Conservation (phyloP, 2,797 vertebrate species). For the Sebastiscus tertius region DNA sequence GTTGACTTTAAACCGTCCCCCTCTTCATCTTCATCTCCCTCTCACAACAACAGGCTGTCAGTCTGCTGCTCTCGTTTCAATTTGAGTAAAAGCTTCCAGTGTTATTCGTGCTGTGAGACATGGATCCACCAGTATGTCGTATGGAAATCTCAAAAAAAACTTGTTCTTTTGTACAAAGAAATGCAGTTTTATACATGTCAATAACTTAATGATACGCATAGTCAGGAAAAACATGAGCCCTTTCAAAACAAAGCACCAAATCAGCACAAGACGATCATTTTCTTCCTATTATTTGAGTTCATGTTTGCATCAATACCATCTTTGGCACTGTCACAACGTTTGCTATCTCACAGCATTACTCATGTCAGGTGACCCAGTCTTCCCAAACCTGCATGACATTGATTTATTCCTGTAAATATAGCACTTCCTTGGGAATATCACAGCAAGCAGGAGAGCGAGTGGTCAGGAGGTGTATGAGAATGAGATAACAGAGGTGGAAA, state of each 20-base stretch:
- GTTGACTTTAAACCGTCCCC: conserved; percentile 8
- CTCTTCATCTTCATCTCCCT: conserved; percentile 15
- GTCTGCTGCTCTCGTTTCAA: conserved; percentile 22
- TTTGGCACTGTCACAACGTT: background rate
- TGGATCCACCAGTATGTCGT: background rate
- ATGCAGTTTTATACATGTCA: background rate
- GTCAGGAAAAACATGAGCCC: background rate
- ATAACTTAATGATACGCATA: background rate
- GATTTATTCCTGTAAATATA: conserved; percentile 71
- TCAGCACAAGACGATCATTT: background rate
- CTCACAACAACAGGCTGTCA: conserved; percentile 13
- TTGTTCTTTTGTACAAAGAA: background rate
- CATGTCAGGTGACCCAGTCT: conserved; percentile 49
- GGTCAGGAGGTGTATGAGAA: conserved; percentile 51
- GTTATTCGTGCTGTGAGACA: background rate
- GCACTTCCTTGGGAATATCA: conserved; percentile 73
- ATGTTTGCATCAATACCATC: background rate
- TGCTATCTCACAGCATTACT: conserved; percentile 26
- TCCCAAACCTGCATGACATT: conserved; percentile 47
- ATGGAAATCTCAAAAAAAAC: background rate
- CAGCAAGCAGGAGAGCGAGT: conserved; percentile 46
- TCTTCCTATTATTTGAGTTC: background rate
- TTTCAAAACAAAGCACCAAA: background rate
- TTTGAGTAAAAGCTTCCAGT: conserved; percentile 20
- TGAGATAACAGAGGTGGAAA: conserved; percentile 66